These are phyloP conservation scores for Pantala flavescens DNA, from an alignment of 1,140 invertebrate species.

Conservation along the genomic window DNA sequence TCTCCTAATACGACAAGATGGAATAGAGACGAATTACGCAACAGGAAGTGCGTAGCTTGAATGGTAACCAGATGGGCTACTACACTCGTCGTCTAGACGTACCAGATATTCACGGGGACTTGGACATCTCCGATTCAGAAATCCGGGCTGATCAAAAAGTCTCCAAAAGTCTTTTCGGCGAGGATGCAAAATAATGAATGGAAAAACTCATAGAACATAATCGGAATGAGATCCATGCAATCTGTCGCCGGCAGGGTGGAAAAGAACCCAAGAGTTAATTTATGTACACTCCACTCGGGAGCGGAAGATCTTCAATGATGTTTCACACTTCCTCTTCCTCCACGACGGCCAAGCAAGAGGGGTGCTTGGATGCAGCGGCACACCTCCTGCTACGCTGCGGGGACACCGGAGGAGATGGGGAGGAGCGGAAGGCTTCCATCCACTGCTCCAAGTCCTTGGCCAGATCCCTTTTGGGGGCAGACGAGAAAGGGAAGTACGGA, in stretches of 20 bases:
- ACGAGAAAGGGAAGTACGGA: neutral
- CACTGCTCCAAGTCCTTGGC: constrained; percentile 47
- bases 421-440: constrained; percentile 47
- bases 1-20: too few relatives aligned
- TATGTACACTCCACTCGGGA: neutral
- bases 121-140: too few relatives aligned
- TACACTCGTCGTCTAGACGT: too few relatives aligned
- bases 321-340: constrained; percentile 46
- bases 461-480: neutral
- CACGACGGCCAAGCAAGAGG: constrained; percentile 32
- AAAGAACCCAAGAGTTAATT: neutral
- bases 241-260: neutral
- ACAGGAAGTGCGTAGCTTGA: too few relatives aligned
- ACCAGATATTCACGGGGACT: too few relatives aligned
- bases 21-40: too few relatives aligned
- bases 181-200: neutral
- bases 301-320: neutral
- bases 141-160: neutral
- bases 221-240: neutral
- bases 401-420: constrained; percentile 41
- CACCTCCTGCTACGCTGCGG: constrained; percentile 33
- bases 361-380: neutral
- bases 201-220: neutral
- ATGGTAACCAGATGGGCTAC: too few relatives aligned
- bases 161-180: neutral